Percentiles rank a stretch among this genome's conserved stretches.
Conservation (phyloP, 2,888 invertebrate genomes). For the Mesoligia furuncula region DNA sequence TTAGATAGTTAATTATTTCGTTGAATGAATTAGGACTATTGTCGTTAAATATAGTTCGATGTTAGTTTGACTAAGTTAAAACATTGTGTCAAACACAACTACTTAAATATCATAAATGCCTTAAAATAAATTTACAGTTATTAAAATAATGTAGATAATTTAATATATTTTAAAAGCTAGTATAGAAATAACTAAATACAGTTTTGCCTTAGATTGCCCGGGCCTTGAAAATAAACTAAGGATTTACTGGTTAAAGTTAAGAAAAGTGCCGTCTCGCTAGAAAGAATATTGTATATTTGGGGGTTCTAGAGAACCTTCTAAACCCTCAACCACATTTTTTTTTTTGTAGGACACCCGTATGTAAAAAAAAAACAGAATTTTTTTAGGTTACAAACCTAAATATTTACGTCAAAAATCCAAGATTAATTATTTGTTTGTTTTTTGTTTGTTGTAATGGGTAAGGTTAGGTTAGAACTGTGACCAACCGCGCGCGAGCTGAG, state of each 20-base stretch:
- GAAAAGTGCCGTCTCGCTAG: too few species aligned
- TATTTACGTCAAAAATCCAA: background rate
- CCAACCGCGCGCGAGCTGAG: background rate
- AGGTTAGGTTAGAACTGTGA: background rate
- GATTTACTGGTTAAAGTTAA: background rate
- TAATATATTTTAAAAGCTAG: constrained; percentile 22
- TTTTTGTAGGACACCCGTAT: background rate
- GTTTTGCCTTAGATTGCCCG: background rate
- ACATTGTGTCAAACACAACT: constrained; percentile 31
- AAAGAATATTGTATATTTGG: too few species aligned
- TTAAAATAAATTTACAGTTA: background rate
- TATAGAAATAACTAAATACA: background rate
- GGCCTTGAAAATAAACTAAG: background rate
- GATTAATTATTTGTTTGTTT: background rate
- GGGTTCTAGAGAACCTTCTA: background rate
- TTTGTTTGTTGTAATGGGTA: background rate
- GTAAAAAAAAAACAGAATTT: too few species aligned
- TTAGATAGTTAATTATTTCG: background rate
- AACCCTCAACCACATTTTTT: background rate
- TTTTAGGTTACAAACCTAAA: background rate
- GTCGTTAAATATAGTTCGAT: background rate
- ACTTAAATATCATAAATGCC: constrained; percentile 2
- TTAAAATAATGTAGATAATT: background rate
- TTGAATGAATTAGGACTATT: constrained; percentile 3
- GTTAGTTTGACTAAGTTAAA: background rate